Base-by-base conservation (phyloP, 2,888 invertebrate genomes). In the Drosophila emarginata region DNA sequence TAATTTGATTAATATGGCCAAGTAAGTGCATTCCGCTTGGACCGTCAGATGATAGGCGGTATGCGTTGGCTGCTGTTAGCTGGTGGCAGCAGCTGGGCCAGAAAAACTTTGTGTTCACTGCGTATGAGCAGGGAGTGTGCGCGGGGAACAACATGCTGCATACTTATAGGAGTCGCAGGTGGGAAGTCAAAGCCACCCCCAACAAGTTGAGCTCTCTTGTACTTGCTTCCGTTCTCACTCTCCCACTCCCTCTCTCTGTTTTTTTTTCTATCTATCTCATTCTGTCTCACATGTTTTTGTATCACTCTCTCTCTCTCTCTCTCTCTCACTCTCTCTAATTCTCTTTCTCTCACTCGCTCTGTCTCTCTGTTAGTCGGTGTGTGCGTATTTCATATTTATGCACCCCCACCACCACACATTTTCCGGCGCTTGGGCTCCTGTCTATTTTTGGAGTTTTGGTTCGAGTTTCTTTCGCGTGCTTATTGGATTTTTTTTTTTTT, bases 371-470 rank as follows among this genome's bases (percentile, higher is more conserved):
- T 36, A 18, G 12, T 54, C 40, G 39, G 52, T 63, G 15, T 60
- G 23, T 51, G 39, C 69, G 72, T 77, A 74, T 69, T 77, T 63
- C 69, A 74, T 78, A 72, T 82, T 75, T 71, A 61, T 73, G 61
- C 61, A 63, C 60, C 69, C 64, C 56, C 58, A 76, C 67, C 63
- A 65, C 71, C 64, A 61, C 63, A 67, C 73, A 74, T 86, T 81
- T 85, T 76, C 83, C 80, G 72, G 57, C 72, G 83, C 78, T 79
- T 79, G 64, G 23, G 72, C 72, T 61, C 60, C 51, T 67, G 76
- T 82, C 87, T 87, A 82, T 82, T 87, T 86, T 67, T 66, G 82
- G 79, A 82, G 81, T 78, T 45, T 45, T 83, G 78, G 67, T 73
- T 79, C 57, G 70, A 74, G 75, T 67, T 26, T 63, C 67, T 64